Base-by-base conservation (phyloP, 1,140 invertebrate species). In the Mactra quadrangularis region DNA sequence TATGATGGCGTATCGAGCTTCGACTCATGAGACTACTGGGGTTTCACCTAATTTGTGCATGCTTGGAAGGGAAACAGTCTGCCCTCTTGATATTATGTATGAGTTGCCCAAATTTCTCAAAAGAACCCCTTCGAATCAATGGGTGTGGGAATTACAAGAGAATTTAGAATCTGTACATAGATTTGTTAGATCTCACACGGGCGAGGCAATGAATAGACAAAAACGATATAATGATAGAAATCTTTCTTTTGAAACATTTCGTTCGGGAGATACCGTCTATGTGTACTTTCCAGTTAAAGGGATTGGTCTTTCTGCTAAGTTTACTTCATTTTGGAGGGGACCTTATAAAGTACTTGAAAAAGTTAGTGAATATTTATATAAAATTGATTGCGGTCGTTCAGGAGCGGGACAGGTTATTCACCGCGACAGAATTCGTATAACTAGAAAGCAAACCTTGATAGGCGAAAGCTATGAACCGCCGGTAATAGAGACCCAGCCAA, bases 1-100 rank as follows among this genome's bases (percentile, higher is more conserved):
- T 0, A 68, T 77, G 59, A 66, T 64, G 45, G 60, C 76, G 3
- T 86, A 86, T 19, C 6, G 76, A 27, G 19, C 55, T 0, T 60
- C 87, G 0, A 25, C 25, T 19, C 77, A 88, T 53, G 59, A 82
- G 15, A 84, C 55, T 0, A 86, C 84, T 0, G 84, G 84, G 0
- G 35, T 74, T 15, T 85, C 38, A 13, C 82, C 86, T 64, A 87
- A 87, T 76, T 19, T 74, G 17, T 31, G 84, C 0, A 87, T 87
- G 87, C 17, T 88, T 11, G 87, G 83, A 17, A 45, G 81, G 9
- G 85, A 85, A 31, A 31, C 60, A 19, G 27, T 29, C 3, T 50
- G 76, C 0, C 79, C 87, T 11, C 11, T 87, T 0, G 60, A 87
- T 45, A 0, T 83, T 9, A 78, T 82, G 41, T 77, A 82, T 41